Percentiles rank a stretch among this genome's conserved stretches.
Evolutionary conservation across 2,113 vertebrate genomes (phyloP).

Genomic region (Sceloporus undulatus): DNA sequence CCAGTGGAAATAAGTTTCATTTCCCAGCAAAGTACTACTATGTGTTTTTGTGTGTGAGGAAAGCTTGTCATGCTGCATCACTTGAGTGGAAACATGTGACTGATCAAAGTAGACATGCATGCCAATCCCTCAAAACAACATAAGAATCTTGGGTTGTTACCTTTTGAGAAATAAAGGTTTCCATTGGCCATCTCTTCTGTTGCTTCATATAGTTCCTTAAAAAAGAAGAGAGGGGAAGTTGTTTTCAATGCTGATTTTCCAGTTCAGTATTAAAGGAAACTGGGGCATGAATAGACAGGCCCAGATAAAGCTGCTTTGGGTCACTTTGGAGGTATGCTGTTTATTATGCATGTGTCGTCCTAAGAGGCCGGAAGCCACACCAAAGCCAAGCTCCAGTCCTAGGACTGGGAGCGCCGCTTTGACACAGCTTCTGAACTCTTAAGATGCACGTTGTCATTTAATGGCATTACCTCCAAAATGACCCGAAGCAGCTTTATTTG

Average conservation of each 20-base stretch:
- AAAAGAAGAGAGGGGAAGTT: constrained; percentile 29
- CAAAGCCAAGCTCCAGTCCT: too few relatives aligned
- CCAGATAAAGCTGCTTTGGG: too few relatives aligned
- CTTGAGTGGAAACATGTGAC: constrained; percentile 10
- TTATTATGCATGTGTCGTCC: too few relatives aligned
- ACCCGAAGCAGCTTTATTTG: too few relatives aligned
- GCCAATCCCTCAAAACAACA: not conserved
- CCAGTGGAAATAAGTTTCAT: constrained; percentile 7
- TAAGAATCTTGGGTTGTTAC: constrained; percentile 5
- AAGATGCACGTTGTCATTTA: too few relatives aligned
- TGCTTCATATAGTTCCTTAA: constrained; percentile 47
- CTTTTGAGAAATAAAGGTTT: constrained; percentile 55
- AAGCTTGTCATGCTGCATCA: constrained; percentile 41
- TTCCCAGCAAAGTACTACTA: not conserved
- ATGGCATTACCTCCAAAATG: too few relatives aligned
- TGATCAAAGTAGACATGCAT: constrained; percentile 44
- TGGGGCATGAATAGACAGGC: too few relatives aligned
- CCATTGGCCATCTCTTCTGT: constrained; percentile 31
- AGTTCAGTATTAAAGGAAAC: constrained; percentile 32
- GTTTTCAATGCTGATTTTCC: constrained; percentile 28
- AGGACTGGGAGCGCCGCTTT: too few relatives aligned
- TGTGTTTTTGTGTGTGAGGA: constrained; percentile 25
- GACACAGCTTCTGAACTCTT: too few relatives aligned
- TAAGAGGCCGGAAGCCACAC: too few relatives aligned
- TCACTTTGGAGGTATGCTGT: too few relatives aligned